Percentiles rank a stretch among this genome's conserved stretches.
Evolutionary conservation across 2,888 invertebrate species (phyloP).

Genomic region (Epicampocera succincta): DNA sequence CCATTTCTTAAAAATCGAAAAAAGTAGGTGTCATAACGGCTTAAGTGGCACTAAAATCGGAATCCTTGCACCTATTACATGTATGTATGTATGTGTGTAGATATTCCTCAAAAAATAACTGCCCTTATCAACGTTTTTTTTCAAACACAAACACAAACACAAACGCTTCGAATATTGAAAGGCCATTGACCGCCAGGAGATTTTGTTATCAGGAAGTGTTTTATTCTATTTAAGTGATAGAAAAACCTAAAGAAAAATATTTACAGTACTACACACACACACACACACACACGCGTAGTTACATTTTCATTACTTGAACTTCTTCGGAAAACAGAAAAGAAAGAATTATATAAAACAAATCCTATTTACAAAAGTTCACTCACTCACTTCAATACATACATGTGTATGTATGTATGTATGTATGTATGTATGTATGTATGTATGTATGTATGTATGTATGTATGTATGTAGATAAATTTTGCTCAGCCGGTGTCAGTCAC

Average conservation of each 20-base stretch:
- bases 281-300: background rate
- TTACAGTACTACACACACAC: constrained; percentile 1
- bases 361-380: constrained; percentile 65
- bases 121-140: constrained; percentile 10
- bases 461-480: no score
- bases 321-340: constrained; percentile 15
- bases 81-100: no score
- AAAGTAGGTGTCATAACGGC: no score
- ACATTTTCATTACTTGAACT: constrained; percentile 52
- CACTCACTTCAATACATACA: constrained; percentile 47
- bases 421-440: no score
- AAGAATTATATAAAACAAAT: constrained; percentile 44
- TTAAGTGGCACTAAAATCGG: no score
- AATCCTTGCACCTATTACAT: no score
- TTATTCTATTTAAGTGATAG: constrained; percentile 36
- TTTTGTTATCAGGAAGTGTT: constrained; percentile 62
- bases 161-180: background rate
- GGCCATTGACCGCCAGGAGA: constrained; percentile 47
- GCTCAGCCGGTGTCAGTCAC: constrained; percentile 24
- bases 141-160: no score
- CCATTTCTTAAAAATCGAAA: no score
- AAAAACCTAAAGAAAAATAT: constrained; percentile 10
- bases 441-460: no score
- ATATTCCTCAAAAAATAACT: no score
- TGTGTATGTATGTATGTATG: background rate